Percentiles rank a stretch among this genome's conserved stretches.
phyloP scores from a whole-genome alignment of 2,113 vertebrate species.

The Bufo gargarizans region DNA sequence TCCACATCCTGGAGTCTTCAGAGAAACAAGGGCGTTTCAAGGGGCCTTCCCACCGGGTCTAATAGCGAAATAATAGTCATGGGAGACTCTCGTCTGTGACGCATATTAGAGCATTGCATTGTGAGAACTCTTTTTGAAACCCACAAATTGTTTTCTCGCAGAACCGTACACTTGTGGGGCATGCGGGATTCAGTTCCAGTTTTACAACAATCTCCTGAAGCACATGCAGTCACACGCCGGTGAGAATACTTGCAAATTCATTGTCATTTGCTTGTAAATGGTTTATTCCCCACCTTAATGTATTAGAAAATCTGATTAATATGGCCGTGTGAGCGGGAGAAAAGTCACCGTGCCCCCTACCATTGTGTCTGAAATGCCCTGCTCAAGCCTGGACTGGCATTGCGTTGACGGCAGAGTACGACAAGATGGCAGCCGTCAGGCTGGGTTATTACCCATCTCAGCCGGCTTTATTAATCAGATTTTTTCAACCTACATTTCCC shows the following conservation, averaged over 20 bases:
- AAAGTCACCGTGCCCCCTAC: background rate
- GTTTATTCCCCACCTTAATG: background rate
- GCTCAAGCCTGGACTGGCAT: background rate
- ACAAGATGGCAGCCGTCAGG: background rate
- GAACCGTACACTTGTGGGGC: conserved; percentile 98
- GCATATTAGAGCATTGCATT: conserved; percentile 1
- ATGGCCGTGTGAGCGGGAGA: background rate
- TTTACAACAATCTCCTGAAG: conserved; percentile 99
- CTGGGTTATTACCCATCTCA: background rate
- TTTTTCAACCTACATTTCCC: background rate
- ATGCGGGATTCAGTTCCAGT: conserved; percentile 99
- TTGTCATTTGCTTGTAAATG: conserved; percentile 19
- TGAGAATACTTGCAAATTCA: conserved; percentile 69
- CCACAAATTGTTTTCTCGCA: conserved; percentile 67
- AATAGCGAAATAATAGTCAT: background rate
- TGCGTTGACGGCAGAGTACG: background rate
- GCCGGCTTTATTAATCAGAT: background rate
- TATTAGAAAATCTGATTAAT: background rate
- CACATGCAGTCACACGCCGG: conserved; percentile 99
- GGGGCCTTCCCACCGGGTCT: conserved; percentile 25
- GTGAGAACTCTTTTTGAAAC: conserved; percentile 50
- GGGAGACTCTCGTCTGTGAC: background rate
- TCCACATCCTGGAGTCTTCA: conserved; percentile 20
- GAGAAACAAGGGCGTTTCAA: conserved; percentile 41
- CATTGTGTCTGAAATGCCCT: background rate